Evolutionary conservation across 2,888 invertebrate genomes (phyloP).

Genomic region (Onchidella celtica): DNA sequence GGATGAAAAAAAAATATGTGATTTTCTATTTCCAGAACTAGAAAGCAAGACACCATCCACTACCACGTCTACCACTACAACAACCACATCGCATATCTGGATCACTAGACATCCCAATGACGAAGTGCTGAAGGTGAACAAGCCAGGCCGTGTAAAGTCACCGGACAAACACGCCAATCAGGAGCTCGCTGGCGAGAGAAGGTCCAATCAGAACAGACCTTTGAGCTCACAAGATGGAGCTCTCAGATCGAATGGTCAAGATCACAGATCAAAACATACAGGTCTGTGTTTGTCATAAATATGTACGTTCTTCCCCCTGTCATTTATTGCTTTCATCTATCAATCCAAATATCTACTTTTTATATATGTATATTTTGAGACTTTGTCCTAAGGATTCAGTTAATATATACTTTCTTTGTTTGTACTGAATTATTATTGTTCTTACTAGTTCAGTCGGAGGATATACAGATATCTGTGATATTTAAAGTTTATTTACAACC

Average conservation of each 20-base stretch:
- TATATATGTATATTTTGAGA: too few species aligned
- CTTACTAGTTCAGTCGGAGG: too few species aligned
- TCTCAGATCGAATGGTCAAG: constrained; percentile 14
- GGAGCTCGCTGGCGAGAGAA: not conserved
- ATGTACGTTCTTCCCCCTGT: too few species aligned
- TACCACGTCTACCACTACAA: not conserved
- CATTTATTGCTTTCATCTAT: too few species aligned
- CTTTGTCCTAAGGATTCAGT: too few species aligned
- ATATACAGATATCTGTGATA: too few species aligned
- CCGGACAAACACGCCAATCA: not conserved
- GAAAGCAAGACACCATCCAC: not conserved
- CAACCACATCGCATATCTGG: not conserved
- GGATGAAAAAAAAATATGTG: too few species aligned
- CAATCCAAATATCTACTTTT: too few species aligned
- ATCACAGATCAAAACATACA: not conserved
- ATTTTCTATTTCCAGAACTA: constrained; percentile 10
- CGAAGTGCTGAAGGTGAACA: not conserved
- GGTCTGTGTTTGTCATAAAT: too few species aligned
- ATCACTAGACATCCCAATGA: not conserved
- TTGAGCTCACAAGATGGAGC: not conserved
- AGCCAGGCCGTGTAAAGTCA: not conserved
- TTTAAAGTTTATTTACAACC: too few species aligned
- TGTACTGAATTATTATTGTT: too few species aligned
- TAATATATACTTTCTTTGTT: too few species aligned
- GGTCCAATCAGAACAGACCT: not conserved